Evolutionary conservation across 2,113 vertebrate genomes (phyloP), one percentile per base, ranked within the genome.

Genomic region (Lethenteron reissneri): DNA sequence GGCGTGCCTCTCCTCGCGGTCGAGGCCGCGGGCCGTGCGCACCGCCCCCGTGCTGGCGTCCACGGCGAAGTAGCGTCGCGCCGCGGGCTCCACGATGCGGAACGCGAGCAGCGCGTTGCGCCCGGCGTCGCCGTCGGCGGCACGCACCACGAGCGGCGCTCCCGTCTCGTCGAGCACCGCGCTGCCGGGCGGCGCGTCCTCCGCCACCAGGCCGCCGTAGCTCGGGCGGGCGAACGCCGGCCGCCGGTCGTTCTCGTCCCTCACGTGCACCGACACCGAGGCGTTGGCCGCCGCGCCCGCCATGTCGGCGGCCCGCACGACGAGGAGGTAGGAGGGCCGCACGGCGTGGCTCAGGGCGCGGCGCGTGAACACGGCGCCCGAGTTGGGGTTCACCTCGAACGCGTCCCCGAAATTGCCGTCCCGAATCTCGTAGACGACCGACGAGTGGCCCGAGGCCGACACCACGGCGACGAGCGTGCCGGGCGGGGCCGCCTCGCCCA

Each of bases 11-110:
- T 82, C 87, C 79, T 99, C 94, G 10, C 94, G 88, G 79, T 99
- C 92, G 58, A 99, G 79, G 77, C 81, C 84, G 59, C 88, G 86
- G 56, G 90, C 94, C 15, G 92, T 95, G 76, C 92, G 82, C 73
- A 99, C 88, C 1, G 92, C 92, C 11, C 94, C 94, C 3, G 92
- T 96, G 75, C 86, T 92, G 7, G 89, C 88, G 78, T 99, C 92
- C 12, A 97, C 88, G 0, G 87, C 88, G 75, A 99, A 99, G 78
- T 89, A 92, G 73, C 83, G 88, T 73, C 90, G 90, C 71, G 92
- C 92, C 2, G 82, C 89, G 59, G 90, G 88, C 74, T 96, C 94
- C 69, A 95, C 87, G 64, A 99, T 96, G 75, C 96, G 87, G 79
- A 94, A 97, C 14, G 88, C 85, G 58, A 99, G 81, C 73, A 95